A percentile compares a stretch with the other conserved stretches of the same genome.
Evolutionary conservation across 2,888 invertebrate species (phyloP).

Genomic region (Archaeoteleia sp.): DNA sequence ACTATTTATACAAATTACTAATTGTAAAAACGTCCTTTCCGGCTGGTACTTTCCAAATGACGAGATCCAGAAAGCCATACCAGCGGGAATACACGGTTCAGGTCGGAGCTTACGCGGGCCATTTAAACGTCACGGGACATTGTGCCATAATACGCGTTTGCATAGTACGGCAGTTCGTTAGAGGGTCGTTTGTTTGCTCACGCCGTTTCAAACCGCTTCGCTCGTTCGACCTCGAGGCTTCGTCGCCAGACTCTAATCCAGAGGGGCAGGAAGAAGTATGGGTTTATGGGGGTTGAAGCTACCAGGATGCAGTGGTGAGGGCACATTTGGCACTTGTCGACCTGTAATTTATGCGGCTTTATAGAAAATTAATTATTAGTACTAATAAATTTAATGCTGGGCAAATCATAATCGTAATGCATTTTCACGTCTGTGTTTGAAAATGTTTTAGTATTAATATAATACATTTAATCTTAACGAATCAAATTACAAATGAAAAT

Average conservation of each 20-base stretch:
- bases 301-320: slow-evolving; percentile 15
- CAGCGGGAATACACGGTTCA: slow-evolving; percentile 23
- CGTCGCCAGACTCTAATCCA: slow-evolving; percentile 50
- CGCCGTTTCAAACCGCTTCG: slow-evolving; percentile 55
- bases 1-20: too few species aligned
- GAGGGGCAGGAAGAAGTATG: slow-evolving; percentile 41
- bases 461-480: too few species aligned
- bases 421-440: slow-evolving; percentile 13
- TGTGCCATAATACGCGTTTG: slow-evolving; percentile 65
- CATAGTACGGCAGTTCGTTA: slow-evolving; percentile 68
- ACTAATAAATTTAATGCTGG: slow-evolving; percentile 13
- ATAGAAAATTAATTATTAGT: slow-evolving; percentile 36
- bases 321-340: slow-evolving; percentile 33
- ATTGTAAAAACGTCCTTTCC: too few species aligned
- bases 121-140: slow-evolving; percentile 68
- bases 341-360: slow-evolving; percentile 53
- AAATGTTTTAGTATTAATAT: too few species aligned
- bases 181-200: slow-evolving; percentile 68
- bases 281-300: slow-evolving; percentile 39
- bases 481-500: too few species aligned
- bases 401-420: slow-evolving; percentile 10
- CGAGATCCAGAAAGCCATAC: slow-evolving; percentile 30
- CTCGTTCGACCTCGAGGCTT: slow-evolving; percentile 54
- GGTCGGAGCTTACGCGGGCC: slow-evolving; percentile 63
- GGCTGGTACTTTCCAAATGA: slow-evolving; percentile 23